Evolutionary conservation across 2,797 vertebrate species (phyloP), one percentile per base, ranked within the genome.

Genomic region (Avahi laniger): DNA sequence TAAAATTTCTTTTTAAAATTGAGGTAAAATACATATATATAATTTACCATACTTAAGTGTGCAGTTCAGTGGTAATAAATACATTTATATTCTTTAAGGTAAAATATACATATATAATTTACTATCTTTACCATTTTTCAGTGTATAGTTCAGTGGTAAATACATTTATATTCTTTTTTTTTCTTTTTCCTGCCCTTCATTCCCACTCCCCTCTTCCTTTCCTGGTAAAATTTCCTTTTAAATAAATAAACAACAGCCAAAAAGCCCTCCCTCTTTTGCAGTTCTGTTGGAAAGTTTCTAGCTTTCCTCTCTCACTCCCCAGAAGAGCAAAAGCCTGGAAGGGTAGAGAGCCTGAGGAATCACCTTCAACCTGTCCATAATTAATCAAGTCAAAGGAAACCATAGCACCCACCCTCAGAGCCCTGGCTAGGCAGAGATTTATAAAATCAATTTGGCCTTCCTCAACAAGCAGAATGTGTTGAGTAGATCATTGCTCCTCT

Each of bases 401-500:
- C 57, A 92, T 8, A 88, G 12, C 72, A 84, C 63, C 73, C 35
- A 85, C 48, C 48, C 30, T 41, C 46, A 82, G 35, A 93, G 24
- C 38, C 72, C 38, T 84, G 65, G 18, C 48, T 54, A 67, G 48
- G 89, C 18, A 48, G 80, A 97, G 43, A 65, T 92, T 79, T 91
- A 88, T 84, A 63, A 76, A 72, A 92, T 84, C 52, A 91, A 43
- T 79, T 70, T 85, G 43, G 59, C 65, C 88, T 96, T 92, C 69
- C 28, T 93, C 70, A 95, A 90, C 52, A 84, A 96, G 59, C 81
- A 95, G 61, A 82, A 94, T 93, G 75, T 82, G 54, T 87, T 80
- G 26, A 83, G 35, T 82, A 59, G n/a, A 87, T 92, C 76, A 54
- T 59, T 94, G 87, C 70, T 95, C 78, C 54, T 94, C 67, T 84